Conservation (phyloP, 2,888 invertebrate species). For the Cerceris ruficornis region DNA sequence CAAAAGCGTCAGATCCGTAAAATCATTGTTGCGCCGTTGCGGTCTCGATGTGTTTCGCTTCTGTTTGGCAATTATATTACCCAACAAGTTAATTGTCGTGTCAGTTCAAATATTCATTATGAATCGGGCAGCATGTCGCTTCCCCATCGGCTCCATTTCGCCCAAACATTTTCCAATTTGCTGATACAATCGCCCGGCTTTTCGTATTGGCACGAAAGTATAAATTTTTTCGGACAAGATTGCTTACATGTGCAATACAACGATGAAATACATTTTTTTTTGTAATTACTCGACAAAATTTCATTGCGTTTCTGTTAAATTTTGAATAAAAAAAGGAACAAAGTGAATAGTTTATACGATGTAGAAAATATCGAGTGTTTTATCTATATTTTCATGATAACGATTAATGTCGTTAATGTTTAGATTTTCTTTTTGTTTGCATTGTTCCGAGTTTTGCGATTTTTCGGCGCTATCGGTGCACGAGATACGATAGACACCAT, state of each 20-base stretch:
- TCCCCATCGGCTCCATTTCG: slow-evolving; percentile 42
- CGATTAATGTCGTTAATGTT: too few relatives aligned
- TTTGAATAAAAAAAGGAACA: too few relatives aligned
- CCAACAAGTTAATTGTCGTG: slow-evolving; percentile 69
- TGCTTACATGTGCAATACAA: neutral
- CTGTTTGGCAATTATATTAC: slow-evolving; percentile 62
- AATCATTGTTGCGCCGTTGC: slow-evolving; percentile 20
- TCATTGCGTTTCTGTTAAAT: neutral
- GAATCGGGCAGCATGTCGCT: slow-evolving; percentile 51
- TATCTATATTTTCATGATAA: too few relatives aligned
- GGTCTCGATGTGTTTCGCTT: neutral
- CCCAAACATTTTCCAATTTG: slow-evolving; percentile 62
- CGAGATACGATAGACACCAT: neutral
- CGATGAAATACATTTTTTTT: neutral
- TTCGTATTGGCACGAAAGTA: slow-evolving; percentile 9
- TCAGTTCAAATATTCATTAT: slow-evolving; percentile 72
- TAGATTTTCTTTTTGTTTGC: neutral
- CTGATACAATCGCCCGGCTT: slow-evolving; percentile 44
- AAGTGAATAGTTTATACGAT: too few relatives aligned
- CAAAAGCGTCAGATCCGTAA: neutral
- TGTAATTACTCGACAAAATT: neutral
- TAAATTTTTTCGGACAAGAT: neutral
- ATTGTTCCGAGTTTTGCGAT: neutral
- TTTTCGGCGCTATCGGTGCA: neutral
- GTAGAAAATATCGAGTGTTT: too few relatives aligned